Evolutionary conservation across 1,140 invertebrate species (phyloP), one percentile per base, ranked within the genome.

Genomic region (Neocloeon triangulifer): DNA sequence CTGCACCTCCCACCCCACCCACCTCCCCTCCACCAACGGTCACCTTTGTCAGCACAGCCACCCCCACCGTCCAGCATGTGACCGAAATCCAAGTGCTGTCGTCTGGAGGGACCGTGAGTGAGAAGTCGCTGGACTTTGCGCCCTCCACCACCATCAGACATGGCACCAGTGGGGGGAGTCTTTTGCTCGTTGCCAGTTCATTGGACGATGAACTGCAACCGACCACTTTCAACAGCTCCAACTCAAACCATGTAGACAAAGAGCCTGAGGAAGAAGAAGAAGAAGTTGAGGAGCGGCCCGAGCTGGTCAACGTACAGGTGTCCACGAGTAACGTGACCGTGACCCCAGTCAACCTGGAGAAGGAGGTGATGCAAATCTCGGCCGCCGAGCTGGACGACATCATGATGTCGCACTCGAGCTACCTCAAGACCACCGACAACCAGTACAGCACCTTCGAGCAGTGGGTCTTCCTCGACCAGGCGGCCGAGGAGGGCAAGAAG

Each of bases 61-160:
- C 46, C 48, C n/a, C 55, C 51, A 43, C 57, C 55, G 0, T 59
- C 5, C 23, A 34, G 10, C 31, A 27, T 16, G 21, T 34, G 12
- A 61, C 58, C 1, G 57, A 61, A 35, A 59, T 61, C 13, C 56
- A 58, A 25, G 56, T 61, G 1, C 50, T 49, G 0, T 42, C 55
- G 1, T 30, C 19, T 15, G 30, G 27, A 12, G 35, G 30, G 14
- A 20, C 22, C 20, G 28, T 14, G n/a, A 29, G 19, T 19, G 12
- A 14, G 22, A 16, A 16, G 19, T 16, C 8, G 20, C 16, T 26
- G 23, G 26, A 35, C 15, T 35, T 35, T 13, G 32, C 30, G 13
- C 30, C 28, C 22, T 38, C 34, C 33, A n/a, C 15, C n/a, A 16
- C 30, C 26, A 2, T 38, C 37, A n/a, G 15, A 35, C 5, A 12